These are phyloP conservation scores for Ammodytes marinus DNA, from an alignment of 2,113 vertebrate genomes.

Conservation along the genomic window DNA sequence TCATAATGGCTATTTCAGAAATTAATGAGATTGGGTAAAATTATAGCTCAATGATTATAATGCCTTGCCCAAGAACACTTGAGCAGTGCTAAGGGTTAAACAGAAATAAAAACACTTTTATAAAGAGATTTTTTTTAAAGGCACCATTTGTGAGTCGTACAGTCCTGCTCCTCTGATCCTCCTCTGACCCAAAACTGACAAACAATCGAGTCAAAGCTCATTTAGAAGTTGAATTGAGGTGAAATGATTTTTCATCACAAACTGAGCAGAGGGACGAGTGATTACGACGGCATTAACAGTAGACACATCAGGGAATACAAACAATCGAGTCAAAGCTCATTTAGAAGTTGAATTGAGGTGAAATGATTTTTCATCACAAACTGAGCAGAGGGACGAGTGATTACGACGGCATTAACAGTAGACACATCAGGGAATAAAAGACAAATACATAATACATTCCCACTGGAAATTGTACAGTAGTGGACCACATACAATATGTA, in stretches of 20 bases:
- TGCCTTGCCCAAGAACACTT: not conserved
- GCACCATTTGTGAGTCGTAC: too few species aligned
- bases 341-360: not conserved
- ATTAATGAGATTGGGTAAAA: too few species aligned
- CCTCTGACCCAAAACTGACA: not conserved
- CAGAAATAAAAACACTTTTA: not conserved
- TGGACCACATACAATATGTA: not conserved
- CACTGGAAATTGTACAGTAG: too few species aligned
- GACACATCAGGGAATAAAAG: not conserved
- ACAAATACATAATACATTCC: too few species aligned
- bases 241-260: conserved; percentile 21
- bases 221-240: not conserved
- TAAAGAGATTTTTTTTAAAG: too few species aligned
- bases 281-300: not conserved
- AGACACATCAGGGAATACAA: not conserved
- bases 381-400: not conserved
- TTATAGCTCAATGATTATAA: not conserved
- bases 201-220: not conserved
- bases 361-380: conserved; percentile 24
- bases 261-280: not conserved
- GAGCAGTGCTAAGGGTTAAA: not conserved
- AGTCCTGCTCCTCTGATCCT: conserved; percentile 1
- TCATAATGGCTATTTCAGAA: not conserved
- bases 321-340: not conserved
- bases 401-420: not conserved